Evolutionary conservation across 2,797 vertebrate species (phyloP), one percentile per base, ranked within the genome.

Genomic region (Danio choprae): DNA sequence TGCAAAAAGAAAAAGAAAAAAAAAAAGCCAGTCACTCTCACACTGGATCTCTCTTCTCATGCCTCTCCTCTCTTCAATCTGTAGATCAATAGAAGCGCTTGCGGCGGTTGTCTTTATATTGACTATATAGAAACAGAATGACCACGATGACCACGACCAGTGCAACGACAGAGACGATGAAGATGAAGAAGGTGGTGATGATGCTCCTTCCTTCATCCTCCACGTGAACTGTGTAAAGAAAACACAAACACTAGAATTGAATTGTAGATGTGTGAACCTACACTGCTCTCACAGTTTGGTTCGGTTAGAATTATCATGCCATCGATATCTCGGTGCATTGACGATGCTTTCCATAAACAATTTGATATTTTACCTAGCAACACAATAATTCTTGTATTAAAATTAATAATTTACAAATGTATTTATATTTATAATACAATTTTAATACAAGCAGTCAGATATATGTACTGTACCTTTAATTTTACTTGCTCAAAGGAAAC

Each of bases 11-110:
- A 29, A 29, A 29, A 29, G 1, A 1, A 29, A 29, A 29, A 29
- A 29, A 29, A n/a, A n/a, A n/a, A 29, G 53, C 64, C 64, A 59
- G 29, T 78, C 70, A 46, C 55, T 46, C 48, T 43, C 20, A 74
- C 7, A 2, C 44, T 48, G 12, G 22, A 64, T 59, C 79, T 69
- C 29, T 43, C 18, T 0, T 59, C 40, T 50, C 51, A 6, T 18
- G 72, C 64, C 20, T 41, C 67, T 40, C 55, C 46, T 13, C 43
- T 38, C 73, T 36, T 62, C 5, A 2, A 0, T 15, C 9, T 13
- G 58, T 63, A 29, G 29, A 29, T 98, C 94, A 99, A 73, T 98
- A 99, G 92, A 99, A 99, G 22, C 95, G 96, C 16, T 98, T 99
- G 81, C 96, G 93, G 82, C 93, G 95, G 88, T 96, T 95, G 68